Evolutionary conservation across 2,888 invertebrate species (phyloP).

Genomic region (Chaetogeoica ovagalla): DNA sequence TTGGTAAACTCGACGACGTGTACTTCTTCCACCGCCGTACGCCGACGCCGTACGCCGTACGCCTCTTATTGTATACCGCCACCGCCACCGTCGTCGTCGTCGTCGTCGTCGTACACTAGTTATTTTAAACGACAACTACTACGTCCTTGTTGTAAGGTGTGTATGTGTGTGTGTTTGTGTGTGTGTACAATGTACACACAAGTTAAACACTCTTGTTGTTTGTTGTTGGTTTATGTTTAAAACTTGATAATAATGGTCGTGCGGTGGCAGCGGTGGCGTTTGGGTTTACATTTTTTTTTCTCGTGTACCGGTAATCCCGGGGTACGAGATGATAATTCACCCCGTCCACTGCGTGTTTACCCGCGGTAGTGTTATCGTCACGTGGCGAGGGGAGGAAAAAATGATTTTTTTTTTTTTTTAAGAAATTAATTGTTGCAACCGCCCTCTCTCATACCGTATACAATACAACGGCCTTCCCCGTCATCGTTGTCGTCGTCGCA

Average conservation of each 20-base stretch:
- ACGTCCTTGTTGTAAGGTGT: slow-evolving; percentile 23
- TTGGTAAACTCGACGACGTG: slow-evolving; percentile 48
- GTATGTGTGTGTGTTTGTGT: neutral
- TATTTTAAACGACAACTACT: slow-evolving; percentile 33
- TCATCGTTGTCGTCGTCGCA: too few relatives aligned
- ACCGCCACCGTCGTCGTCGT: neutral
- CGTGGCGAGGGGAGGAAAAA: neutral
- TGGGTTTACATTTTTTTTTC: slow-evolving; percentile 27
- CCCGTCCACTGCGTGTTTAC: neutral
- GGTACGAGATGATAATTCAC: slow-evolving; percentile 44
- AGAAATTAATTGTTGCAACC: slow-evolving; percentile 32
- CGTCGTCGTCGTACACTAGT: neutral
- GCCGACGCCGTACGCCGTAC: neutral
- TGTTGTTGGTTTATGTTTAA: slow-evolving; percentile 50
- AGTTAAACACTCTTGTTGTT: slow-evolving; percentile 52
- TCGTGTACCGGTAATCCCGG: slow-evolving; percentile 35
- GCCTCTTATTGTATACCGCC: neutral
- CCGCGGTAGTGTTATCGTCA: neutral
- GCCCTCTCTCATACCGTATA: neutral
- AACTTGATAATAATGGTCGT: slow-evolving; percentile 49
- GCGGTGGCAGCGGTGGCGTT: slow-evolving; percentile 10
- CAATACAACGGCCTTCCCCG: too few relatives aligned
- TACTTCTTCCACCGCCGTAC: slow-evolving; percentile 29
- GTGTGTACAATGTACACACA: too few relatives aligned
- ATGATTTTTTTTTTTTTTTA: slow-evolving; percentile 36